phyloP scores from a whole-genome alignment of 2,888 invertebrate species.

The Abrostola tripartita region DNA sequence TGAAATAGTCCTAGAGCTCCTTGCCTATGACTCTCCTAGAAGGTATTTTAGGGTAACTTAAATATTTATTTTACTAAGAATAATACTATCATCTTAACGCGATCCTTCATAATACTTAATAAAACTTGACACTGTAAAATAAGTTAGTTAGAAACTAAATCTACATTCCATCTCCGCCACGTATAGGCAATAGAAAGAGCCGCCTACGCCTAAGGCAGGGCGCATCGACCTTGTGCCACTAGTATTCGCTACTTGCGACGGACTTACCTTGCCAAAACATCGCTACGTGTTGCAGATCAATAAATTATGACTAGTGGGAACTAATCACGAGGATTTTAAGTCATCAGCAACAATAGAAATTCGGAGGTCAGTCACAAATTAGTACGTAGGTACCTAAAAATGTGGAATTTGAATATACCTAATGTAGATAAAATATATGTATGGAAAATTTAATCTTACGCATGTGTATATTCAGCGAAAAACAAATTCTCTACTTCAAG shows the following conservation, averaged over 20 bases:
- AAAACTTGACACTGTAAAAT: conserved; percentile 34
- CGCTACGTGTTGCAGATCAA: conserved; percentile 42
- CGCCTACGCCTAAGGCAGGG: conserved; percentile 49
- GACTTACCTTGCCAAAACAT: conserved; percentile 67
- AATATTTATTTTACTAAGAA: too few species aligned
- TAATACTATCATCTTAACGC: too few species aligned
- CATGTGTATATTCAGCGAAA: too few species aligned
- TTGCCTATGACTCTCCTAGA: too few species aligned
- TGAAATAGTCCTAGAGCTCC: too few species aligned
- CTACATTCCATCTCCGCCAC: conserved; percentile 51
- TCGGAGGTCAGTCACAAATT: background rate
- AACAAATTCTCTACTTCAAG: too few species aligned
- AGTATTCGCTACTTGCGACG: conserved; percentile 61
- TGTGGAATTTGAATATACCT: too few species aligned
- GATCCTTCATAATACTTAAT: conserved; percentile 6
- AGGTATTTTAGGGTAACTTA: too few species aligned
- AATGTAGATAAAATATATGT: too few species aligned
- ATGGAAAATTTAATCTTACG: too few species aligned
- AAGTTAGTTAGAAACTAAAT: conserved; percentile 45
- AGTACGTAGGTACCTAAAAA: too few species aligned
- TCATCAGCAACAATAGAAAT: conserved; percentile 1
- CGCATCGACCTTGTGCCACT: conserved; percentile 64
- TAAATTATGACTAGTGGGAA: conserved; percentile 32
- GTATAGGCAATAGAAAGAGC: conserved; percentile 58
- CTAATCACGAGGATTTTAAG: background rate